These are phyloP conservation scores for Rhagophthalmus giganteus DNA, from an alignment of 2,888 invertebrate genomes.

Conservation along the genomic window DNA sequence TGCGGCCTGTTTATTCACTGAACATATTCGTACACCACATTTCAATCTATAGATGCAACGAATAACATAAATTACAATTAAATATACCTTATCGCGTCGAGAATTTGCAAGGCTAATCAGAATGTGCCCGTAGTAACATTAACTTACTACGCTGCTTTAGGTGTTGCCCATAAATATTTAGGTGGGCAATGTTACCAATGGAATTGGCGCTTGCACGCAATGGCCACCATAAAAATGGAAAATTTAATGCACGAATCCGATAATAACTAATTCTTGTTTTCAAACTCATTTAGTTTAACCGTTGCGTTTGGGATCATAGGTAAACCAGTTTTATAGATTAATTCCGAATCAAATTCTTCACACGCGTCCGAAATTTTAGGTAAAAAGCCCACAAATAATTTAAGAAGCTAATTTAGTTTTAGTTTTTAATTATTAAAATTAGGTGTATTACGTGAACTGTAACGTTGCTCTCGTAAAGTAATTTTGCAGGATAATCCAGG, in stretches of 20 bases:
- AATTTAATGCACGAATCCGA: neutral
- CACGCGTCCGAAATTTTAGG: no score
- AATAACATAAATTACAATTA: conserved; percentile 27
- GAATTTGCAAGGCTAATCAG: conserved; percentile 30
- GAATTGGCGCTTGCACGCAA: neutral
- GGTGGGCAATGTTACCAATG: neutral
- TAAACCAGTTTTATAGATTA: neutral
- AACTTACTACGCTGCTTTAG: conserved; percentile 21
- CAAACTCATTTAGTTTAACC: neutral
- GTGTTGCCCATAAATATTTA: conserved; percentile 21
- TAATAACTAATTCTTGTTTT: neutral
- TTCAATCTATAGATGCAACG: conserved; percentile 9
- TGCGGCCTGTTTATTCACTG: conserved; percentile 22
- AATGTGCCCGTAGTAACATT: conserved; percentile 16
- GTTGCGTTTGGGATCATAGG: neutral
- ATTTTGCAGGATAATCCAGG: no score
- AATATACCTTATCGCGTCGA: conserved; percentile 17
- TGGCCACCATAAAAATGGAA: conserved; percentile 1
- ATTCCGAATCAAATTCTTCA: no score
- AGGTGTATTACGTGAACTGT: no score
- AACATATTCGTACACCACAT: conserved; percentile 11
- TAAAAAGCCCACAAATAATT: no score
- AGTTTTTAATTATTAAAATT: no score
- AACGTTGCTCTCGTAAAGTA: no score
- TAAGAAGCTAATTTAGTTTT: no score